phyloP scores from a whole-genome alignment of 2,888 invertebrate species.

The Liodrosophila aerea region DNA sequence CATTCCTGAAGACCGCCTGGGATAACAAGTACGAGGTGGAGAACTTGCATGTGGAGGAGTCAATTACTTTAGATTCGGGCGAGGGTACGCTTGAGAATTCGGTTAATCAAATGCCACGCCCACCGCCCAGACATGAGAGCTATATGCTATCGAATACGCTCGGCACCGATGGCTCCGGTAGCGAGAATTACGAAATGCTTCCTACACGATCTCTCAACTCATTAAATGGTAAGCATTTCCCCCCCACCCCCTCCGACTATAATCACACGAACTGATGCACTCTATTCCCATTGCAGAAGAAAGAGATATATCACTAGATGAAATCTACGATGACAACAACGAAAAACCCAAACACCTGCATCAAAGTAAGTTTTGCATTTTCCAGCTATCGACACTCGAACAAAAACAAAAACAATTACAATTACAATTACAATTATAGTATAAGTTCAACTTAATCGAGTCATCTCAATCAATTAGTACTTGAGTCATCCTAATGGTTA shows the following conservation, averaged over 20 bases:
- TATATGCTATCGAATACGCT: constrained; percentile 87
- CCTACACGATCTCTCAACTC: constrained; percentile 83
- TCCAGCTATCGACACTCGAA: neutral
- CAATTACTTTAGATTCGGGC: constrained; percentile 85
- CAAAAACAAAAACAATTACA: neutral
- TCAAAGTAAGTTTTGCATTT: constrained; percentile 83
- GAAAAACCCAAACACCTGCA: constrained; percentile 83
- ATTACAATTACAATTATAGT: neutral
- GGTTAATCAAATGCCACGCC: constrained; percentile 86
- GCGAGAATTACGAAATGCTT: constrained; percentile 87
- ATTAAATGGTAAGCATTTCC: constrained; percentile 82
- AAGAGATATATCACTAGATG: constrained; percentile 83
- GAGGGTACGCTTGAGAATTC: constrained; percentile 89
- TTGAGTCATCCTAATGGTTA: too few species aligned
- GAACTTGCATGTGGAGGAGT: constrained; percentile 93
- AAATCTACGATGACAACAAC: constrained; percentile 83
- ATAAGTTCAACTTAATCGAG: too few species aligned
- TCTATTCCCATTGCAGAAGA: constrained; percentile 81
- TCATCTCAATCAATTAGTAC: too few species aligned
- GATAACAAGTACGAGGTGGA: constrained; percentile 97
- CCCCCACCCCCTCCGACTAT: neutral
- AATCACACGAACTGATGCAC: neutral
- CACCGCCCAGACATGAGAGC: constrained; percentile 90
- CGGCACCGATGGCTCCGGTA: constrained; percentile 84
- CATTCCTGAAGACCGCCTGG: constrained; percentile 98